Evolutionary conservation across 2,113 vertebrate genomes (phyloP).

Genomic region (Zosterops hypoxanthus): DNA sequence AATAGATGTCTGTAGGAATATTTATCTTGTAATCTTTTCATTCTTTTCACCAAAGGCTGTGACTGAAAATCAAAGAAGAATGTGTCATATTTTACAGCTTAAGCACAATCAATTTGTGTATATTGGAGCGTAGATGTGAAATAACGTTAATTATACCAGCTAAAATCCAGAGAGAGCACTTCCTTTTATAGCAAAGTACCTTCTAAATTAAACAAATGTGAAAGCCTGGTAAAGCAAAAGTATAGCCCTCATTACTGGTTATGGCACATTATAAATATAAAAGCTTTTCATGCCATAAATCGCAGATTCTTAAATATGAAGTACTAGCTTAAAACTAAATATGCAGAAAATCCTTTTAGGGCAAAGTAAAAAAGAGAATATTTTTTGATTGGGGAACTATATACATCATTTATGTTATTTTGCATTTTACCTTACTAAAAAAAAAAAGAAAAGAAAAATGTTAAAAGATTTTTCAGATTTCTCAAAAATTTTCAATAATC

Average conservation of each 20-base stretch:
- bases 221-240: slow-evolving; percentile 52
- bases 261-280: slow-evolving; percentile 63
- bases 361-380: background rate
- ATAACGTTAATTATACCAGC: slow-evolving; percentile 57
- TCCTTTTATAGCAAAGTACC: slow-evolving; percentile 66
- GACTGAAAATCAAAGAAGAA: slow-evolving; percentile 37
- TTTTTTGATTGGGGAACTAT: background rate
- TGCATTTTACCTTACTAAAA: background rate
- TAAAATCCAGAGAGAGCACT: slow-evolving; percentile 60
- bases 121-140: slow-evolving; percentile 47
- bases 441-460: background rate
- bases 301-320: slow-evolving; percentile 56
- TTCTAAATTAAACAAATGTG: slow-evolving; percentile 71
- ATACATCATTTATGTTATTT: background rate
- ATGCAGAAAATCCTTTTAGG: slow-evolving; percentile 53
- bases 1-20: slow-evolving; percentile 17
- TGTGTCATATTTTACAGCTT: slow-evolving; percentile 11
- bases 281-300: slow-evolving; percentile 66
- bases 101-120: slow-evolving; percentile 59
- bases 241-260: slow-evolving; percentile 54
- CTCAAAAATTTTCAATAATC: background rate
- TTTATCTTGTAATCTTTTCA: slow-evolving; percentile 40
- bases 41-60: slow-evolving; percentile 36
- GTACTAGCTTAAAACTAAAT: slow-evolving; percentile 48
- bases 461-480: background rate